Evolutionary conservation across 2,113 vertebrate species (phyloP), one percentile per base, ranked within the genome.

Genomic region (Melanostigma gelatinosum): DNA sequence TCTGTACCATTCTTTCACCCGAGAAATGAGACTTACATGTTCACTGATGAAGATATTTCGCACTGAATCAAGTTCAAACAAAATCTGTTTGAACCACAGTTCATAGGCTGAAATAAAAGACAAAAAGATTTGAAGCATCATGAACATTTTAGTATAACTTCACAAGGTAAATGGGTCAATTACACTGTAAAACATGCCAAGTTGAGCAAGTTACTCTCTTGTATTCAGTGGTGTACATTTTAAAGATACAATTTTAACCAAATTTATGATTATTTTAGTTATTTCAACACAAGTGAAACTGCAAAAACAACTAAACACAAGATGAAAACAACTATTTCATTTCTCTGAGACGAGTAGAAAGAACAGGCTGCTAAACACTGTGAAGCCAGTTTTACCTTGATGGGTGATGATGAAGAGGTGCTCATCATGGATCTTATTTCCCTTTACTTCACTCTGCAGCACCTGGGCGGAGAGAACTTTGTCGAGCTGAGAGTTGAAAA

Each of bases 361-460:
- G 18, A 29, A 60, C 22, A 27, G 11, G 27, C 73, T 55, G 10
- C 40, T 4, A 6, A 29, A 42, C 50, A 22, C 20, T 4, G 3
- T 18, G 3, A 58, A 63, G 29, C 44, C 32, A 5, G 29, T 40
- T 67, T 94, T 93, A 98, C 98, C 97, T 97, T 99, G 97, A 89
- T 99, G 98, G 0, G 98, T 99, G 89, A 99, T 96, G 32, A 99
- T 98, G 85, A 99, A 99, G 83, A 99, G 97, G 78, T 99, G 98
- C 52, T 99, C 98, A 68, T 99, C 98, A 0, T 99, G 98, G 85
- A 99, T 97, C 94, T 96, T 98, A 58, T 97, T 96, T 38, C 97
- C 97, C 77, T 96, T 96, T 66, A 97, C 79, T 90, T 98, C 96
- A 92, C 98, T 99, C 87, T 98, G 95, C 82, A 99, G 94, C 68